phyloP scores from a whole-genome alignment of 2,888 invertebrate genomes.

The Tetramorium bicarinatum region DNA sequence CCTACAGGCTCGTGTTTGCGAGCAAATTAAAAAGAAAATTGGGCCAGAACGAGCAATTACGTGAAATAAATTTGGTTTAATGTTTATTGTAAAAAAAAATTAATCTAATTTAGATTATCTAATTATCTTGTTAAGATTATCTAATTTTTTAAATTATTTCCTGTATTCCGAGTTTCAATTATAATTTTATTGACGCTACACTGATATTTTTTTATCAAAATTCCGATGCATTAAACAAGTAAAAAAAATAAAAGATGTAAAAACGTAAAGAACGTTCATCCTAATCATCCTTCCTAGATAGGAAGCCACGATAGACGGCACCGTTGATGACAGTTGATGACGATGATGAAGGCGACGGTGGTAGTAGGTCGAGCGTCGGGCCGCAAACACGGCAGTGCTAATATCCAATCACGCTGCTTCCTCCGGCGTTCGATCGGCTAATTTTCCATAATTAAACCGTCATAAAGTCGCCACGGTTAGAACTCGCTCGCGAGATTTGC shows the following conservation, averaged over 20 bases:
- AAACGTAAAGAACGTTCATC: conserved; percentile 8
- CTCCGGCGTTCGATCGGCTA: conserved; percentile 78
- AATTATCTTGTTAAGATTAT: too few species aligned
- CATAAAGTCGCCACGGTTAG: conserved; percentile 73
- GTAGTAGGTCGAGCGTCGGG: conserved; percentile 58
- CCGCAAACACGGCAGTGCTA: conserved; percentile 74
- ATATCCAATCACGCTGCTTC: conserved; percentile 81
- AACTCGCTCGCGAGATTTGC: conserved; percentile 30
- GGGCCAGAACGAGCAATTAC: too few species aligned
- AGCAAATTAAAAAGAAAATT: too few species aligned
- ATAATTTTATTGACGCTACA: not conserved
- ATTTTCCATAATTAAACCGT: conserved; percentile 80
- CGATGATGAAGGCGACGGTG: conserved; percentile 61
- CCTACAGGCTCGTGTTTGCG: too few species aligned
- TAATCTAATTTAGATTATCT: too few species aligned
- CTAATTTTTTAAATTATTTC: not conserved
- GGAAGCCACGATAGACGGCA: conserved; percentile 38
- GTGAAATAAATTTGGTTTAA: too few species aligned
- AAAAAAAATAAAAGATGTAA: not conserved
- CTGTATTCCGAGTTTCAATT: not conserved
- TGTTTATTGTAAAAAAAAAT: too few species aligned
- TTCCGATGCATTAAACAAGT: not conserved
- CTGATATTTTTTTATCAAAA: not conserved
- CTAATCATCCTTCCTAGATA: conserved; percentile 21
- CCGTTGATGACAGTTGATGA: conserved; percentile 62